Percentiles rank a stretch among this genome's conserved stretches.
phyloP scores from a whole-genome alignment of 2,113 vertebrate species.

The Calidris pygmaea region DNA sequence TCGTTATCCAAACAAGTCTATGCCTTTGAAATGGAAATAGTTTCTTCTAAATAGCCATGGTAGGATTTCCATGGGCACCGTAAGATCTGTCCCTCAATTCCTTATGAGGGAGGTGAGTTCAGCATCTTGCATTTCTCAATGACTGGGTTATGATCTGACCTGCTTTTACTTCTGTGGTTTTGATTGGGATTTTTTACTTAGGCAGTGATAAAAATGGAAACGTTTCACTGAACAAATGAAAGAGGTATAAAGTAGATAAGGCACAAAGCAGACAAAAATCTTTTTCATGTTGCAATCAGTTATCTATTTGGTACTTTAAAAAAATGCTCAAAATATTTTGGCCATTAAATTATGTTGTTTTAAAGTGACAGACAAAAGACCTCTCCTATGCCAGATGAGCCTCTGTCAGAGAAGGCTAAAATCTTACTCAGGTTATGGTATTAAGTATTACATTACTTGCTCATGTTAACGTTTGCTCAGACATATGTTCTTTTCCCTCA shows the following conservation, averaged over 20 bases:
- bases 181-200: neutral
- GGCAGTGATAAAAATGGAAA: neutral
- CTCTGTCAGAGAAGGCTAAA: slow-evolving; percentile 29
- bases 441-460: slow-evolving; percentile 62
- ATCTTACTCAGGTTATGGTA: slow-evolving; percentile 57
- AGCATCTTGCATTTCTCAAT: neutral
- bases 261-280: neutral
- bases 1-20: slow-evolving; percentile 67
- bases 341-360: neutral
- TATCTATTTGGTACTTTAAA: neutral
- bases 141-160: neutral
- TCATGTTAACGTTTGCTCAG: slow-evolving; percentile 68
- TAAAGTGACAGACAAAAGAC: neutral
- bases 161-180: neutral
- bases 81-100: neutral
- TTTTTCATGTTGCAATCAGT: neutral
- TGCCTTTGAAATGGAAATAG: slow-evolving; percentile 77
- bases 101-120: neutral
- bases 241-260: neutral
- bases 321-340: neutral
- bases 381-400: neutral
- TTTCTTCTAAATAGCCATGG: slow-evolving; percentile 19
- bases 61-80: neutral
- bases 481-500: slow-evolving; percentile 64
- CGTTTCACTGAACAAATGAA: neutral